Evolutionary conservation across 1,140 invertebrate genomes (phyloP).

Genomic region (Habropoda laboriosa): DNA sequence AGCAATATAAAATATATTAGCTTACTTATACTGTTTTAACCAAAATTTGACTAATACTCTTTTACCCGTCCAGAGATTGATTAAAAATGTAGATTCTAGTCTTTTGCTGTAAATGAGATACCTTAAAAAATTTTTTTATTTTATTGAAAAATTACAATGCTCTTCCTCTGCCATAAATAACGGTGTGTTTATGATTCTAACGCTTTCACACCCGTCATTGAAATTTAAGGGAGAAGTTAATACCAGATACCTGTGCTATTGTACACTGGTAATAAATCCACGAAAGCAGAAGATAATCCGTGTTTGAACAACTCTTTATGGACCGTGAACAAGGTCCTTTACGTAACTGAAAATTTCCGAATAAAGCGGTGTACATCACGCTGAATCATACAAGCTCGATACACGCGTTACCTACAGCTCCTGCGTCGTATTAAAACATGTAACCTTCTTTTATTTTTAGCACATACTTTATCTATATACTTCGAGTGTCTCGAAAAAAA

Average conservation of each 20-base stretch:
- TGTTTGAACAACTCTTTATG: neutral
- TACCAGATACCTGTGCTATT: too few species aligned
- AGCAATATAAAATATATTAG: too few species aligned
- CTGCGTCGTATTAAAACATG: neutral
- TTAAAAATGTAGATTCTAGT: too few species aligned
- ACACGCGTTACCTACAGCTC: neutral
- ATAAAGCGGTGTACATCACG: neutral
- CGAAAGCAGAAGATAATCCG: neutral
- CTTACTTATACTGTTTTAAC: too few species aligned
- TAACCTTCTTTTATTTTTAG: constrained; percentile 19
- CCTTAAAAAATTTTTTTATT: too few species aligned
- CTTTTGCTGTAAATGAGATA: too few species aligned
- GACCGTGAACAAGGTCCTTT: neutral
- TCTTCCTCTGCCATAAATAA: too few species aligned
- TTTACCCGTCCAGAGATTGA: too few species aligned
- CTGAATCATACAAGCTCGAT: neutral
- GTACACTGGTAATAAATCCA: too few species aligned
- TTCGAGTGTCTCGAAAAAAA: neutral
- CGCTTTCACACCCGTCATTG: neutral
- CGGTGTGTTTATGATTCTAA: too few species aligned
- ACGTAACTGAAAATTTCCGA: neutral
- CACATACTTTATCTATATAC: neutral
- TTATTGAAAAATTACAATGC: too few species aligned
- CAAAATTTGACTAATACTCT: too few species aligned
- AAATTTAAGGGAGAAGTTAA: neutral